phyloP scores from a whole-genome alignment of 2,888 invertebrate species.

The Thera obeliscata region DNA sequence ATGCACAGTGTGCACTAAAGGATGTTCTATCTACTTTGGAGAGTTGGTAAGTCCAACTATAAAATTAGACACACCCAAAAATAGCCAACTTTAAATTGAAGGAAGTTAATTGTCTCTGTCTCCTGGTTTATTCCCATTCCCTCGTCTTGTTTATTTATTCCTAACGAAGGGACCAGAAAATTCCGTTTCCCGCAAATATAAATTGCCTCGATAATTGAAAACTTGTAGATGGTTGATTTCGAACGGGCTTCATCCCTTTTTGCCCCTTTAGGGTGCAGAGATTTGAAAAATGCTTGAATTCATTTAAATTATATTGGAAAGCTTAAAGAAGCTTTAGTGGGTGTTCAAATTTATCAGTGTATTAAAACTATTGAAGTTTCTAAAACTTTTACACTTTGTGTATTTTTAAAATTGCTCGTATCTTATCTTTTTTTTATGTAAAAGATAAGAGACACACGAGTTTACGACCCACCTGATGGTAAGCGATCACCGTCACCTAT shows the following conservation, averaged over 20 bases:
- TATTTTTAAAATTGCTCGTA: too few species aligned
- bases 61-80: too few species aligned
- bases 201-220: constrained; percentile 20
- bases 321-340: background rate
- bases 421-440: too few species aligned
- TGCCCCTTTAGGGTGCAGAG: constrained; percentile 1
- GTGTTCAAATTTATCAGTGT: too few species aligned
- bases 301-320: constrained; percentile 1
- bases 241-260: background rate
- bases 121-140: background rate
- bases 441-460: too few species aligned
- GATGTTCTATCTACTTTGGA: too few species aligned
- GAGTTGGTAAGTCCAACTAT: too few species aligned
- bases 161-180: constrained; percentile 5
- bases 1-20: too few species aligned
- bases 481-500: too few species aligned
- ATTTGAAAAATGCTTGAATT: background rate
- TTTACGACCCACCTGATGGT: too few species aligned
- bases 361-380: too few species aligned
- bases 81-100: background rate
- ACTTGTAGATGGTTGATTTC: constrained; percentile 11
- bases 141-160: constrained; percentile 7
- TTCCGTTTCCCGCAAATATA: constrained; percentile 4
- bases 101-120: background rate
- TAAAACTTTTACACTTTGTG: too few species aligned